phyloP scores from a whole-genome alignment of 2,797 vertebrate species.

The Amblyopsis hoosieri region DNA sequence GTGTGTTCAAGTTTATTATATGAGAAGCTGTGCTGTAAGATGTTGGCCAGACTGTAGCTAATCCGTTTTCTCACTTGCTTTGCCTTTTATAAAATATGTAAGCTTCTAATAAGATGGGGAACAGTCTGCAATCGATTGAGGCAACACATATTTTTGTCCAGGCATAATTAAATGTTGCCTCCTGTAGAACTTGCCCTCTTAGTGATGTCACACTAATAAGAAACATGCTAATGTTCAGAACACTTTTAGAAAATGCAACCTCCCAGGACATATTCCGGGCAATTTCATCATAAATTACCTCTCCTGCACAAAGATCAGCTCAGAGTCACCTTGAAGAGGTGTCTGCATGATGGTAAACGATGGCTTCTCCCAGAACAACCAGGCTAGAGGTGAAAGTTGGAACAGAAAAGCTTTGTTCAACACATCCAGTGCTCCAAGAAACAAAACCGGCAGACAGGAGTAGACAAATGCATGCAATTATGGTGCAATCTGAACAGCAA shows the following conservation, averaged over 20 bases:
- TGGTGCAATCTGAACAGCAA: slow-evolving; percentile 60
- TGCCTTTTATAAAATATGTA: slow-evolving; percentile 9
- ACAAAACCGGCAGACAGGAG: slow-evolving; percentile 49
- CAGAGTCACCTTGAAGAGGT: slow-evolving; percentile 60
- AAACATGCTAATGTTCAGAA: slow-evolving; percentile 56
- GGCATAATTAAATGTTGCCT: slow-evolving; percentile 68
- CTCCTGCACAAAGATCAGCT: slow-evolving; percentile 68
- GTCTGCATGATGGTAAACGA: slow-evolving; percentile 60
- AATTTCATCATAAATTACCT: slow-evolving; percentile 73
- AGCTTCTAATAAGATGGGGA: slow-evolving; percentile 22
- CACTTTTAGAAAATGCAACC: slow-evolving; percentile 59
- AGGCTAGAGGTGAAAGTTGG: slow-evolving; percentile 65
- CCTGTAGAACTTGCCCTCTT: slow-evolving; percentile 63
- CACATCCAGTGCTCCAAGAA: slow-evolving; percentile 37
- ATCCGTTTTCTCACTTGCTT: not conserved
- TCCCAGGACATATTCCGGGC: slow-evolving; percentile 52
- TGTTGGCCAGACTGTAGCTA: slow-evolving; percentile 7
- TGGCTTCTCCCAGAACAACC: slow-evolving; percentile 61
- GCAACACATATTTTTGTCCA: slow-evolving; percentile 54
- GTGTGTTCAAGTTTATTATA: slow-evolving; percentile 10
- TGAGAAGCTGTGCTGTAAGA: not conserved
- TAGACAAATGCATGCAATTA: slow-evolving; percentile 78
- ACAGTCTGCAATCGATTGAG: slow-evolving; percentile 58
- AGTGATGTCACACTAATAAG: slow-evolving; percentile 65
- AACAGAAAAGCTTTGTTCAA: slow-evolving; percentile 68